Conservation (phyloP, 2,113 vertebrate species). For the Rhegmatorhina hoffmannsi region DNA sequence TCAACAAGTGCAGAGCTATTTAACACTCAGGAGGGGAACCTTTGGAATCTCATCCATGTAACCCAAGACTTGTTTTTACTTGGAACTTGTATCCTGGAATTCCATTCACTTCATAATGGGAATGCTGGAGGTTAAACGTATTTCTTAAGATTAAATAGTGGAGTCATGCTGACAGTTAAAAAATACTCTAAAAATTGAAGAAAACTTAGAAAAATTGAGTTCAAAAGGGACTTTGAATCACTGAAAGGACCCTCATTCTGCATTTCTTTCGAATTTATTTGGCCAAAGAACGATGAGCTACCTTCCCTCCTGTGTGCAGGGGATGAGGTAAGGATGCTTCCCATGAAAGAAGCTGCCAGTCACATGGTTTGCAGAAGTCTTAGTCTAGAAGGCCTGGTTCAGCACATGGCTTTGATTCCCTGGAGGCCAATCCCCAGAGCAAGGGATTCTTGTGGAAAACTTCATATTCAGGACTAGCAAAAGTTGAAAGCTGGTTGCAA, state of each 20-base stretch:
- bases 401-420: background rate
- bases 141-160: background rate
- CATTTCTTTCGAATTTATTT: background rate
- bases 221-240: background rate
- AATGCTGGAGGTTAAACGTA: background rate
- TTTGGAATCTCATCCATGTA: background rate
- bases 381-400: background rate
- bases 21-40: background rate
- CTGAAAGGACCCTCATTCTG: background rate
- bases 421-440: background rate
- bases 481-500: background rate
- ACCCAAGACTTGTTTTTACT: background rate
- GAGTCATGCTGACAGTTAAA: background rate
- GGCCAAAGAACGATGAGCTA: background rate
- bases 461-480: background rate
- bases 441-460: background rate
- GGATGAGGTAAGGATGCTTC: background rate
- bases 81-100: background rate
- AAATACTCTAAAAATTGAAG: background rate
- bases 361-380: accelerated
- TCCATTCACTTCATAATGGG: background rate
- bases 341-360: accelerated
- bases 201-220: background rate
- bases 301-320: background rate
- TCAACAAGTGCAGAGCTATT: background rate